These are phyloP conservation scores for Platanista minor DNA, from an alignment of 2,113 vertebrate species.

Conservation along the genomic window DNA sequence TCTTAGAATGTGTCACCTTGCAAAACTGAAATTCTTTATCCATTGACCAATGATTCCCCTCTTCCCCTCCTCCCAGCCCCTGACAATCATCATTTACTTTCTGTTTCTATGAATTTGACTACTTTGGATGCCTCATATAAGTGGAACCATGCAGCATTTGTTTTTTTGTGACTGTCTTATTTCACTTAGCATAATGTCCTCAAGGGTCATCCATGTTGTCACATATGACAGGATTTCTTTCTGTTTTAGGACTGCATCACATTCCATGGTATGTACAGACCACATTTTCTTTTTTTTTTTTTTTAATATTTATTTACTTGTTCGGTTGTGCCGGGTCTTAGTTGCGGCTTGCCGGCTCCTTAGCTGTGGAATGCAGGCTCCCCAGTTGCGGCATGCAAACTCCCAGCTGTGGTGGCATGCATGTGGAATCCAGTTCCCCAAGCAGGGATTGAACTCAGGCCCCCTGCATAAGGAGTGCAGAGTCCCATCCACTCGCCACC, in stretches of 20 bases:
- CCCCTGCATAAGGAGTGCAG: too few species aligned
- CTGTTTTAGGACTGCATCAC: background rate
- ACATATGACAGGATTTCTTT: background rate
- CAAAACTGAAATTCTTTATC: background rate
- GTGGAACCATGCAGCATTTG: background rate
- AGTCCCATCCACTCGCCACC: too few species aligned
- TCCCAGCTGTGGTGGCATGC: too few species aligned
- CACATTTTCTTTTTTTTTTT: background rate
- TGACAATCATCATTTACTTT: background rate
- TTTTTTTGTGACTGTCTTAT: background rate
- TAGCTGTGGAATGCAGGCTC: too few species aligned
- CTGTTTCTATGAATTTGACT: background rate
- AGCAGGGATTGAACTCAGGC: too few species aligned
- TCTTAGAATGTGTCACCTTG: background rate
- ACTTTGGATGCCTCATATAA: background rate
- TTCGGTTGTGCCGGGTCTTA: too few species aligned
- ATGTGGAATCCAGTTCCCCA: too few species aligned
- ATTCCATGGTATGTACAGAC: background rate
- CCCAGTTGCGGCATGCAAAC: too few species aligned
- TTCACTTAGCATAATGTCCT: background rate
- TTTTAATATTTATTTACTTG: too few species aligned
- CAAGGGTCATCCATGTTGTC: background rate
- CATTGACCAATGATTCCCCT: background rate
- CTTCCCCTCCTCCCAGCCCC: too few species aligned
- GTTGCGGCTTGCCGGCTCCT: too few species aligned